phyloP scores from a whole-genome alignment of 2,888 invertebrate genomes.

The Acanthosepion lycidas region DNA sequence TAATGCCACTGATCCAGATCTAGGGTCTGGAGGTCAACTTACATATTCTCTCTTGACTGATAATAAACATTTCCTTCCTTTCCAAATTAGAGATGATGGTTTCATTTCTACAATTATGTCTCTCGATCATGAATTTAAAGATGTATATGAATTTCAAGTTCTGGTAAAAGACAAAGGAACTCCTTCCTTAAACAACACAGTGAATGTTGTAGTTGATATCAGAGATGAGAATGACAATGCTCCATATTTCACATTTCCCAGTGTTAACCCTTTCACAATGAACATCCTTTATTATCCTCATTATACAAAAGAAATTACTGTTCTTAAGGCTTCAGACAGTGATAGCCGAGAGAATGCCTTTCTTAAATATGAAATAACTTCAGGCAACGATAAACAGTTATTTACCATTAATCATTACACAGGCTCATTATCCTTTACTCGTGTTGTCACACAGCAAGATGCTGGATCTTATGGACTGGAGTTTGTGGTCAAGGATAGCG shows the following conservation, averaged over 20 bases:
- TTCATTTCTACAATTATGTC: background rate
- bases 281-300: background rate
- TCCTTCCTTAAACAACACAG: background rate
- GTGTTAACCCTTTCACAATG: background rate
- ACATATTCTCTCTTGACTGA: background rate
- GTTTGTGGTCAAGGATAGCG: background rate
- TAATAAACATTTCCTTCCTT: background rate
- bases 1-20: background rate
- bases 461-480: background rate
- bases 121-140: background rate
- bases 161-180: background rate
- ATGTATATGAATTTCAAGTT: background rate
- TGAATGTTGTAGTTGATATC: background rate
- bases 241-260: background rate
- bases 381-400: background rate
- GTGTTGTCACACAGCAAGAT: background rate
- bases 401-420: background rate
- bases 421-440: background rate
- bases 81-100: background rate
- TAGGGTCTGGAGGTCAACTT: background rate
- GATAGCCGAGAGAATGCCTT: background rate
- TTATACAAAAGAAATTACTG: background rate
- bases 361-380: background rate
- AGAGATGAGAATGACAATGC: background rate
- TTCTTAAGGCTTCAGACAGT: background rate